Percentiles rank a stretch among this genome's conserved stretches.
These are phyloP conservation scores for Tenualosa ilisha DNA, from an alignment of 2,797 vertebrate species.

Conservation along the genomic window DNA sequence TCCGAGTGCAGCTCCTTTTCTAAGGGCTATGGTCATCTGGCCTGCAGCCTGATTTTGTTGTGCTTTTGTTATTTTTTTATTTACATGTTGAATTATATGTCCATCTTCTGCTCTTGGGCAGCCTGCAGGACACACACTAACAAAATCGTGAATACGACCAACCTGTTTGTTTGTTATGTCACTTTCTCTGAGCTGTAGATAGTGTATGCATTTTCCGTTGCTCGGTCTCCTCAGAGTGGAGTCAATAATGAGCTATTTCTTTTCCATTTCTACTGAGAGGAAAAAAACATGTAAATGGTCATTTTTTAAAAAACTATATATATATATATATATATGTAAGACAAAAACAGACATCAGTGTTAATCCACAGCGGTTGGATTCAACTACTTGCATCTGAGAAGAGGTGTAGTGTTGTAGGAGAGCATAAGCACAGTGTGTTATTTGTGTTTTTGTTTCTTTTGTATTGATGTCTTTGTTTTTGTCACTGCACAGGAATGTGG, in stretches of 20 bases:
- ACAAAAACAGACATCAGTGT: conserved; percentile 61
- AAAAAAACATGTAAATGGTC: conserved; percentile 41
- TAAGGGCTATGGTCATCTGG: conserved; percentile 45
- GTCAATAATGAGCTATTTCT: conserved; percentile 29
- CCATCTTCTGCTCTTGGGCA: conserved; percentile 45
- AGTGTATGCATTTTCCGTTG: conserved; percentile 60
- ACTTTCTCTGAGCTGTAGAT: conserved; percentile 67
- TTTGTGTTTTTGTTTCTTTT: conserved; percentile 28
- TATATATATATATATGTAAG: conserved; percentile 65
- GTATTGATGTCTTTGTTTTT: conserved; percentile 35
- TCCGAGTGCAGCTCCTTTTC: conserved; percentile 27
- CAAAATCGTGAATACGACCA: conserved; percentile 49
- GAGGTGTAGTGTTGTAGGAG: conserved; percentile 33
- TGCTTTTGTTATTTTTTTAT: background rate
- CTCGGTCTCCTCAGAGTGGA: conserved; percentile 44
- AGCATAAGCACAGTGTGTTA: conserved; percentile 42
- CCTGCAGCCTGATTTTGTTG: conserved; percentile 23
- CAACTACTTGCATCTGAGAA: conserved; percentile 55
- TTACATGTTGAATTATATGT: conserved; percentile 40
- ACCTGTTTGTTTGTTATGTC: conserved; percentile 45
- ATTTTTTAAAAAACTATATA: conserved; percentile 59
- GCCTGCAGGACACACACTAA: conserved; percentile 30
- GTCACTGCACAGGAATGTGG: conserved; percentile 50
- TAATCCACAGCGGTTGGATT: conserved; percentile 64
- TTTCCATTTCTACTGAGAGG: conserved; percentile 48